These are phyloP conservation scores for Battus philenor DNA, from an alignment of 1,140 invertebrate genomes.

Conservation along the genomic window DNA sequence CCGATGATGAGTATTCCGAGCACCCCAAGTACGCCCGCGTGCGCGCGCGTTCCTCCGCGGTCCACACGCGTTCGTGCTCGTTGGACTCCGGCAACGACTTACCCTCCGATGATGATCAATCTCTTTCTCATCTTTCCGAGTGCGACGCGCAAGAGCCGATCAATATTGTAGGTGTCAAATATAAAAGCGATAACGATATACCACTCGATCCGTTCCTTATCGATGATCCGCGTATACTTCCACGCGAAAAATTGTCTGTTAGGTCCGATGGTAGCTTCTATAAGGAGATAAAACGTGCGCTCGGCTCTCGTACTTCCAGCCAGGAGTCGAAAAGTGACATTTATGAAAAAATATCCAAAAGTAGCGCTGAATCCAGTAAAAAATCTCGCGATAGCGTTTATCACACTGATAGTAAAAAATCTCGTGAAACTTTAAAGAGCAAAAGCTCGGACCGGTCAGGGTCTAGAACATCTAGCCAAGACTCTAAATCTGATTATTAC, in stretches of 20 bases:
- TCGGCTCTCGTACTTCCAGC: conserved; percentile 79
- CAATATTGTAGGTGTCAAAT: conserved; percentile 69
- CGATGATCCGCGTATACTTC: conserved; percentile 81
- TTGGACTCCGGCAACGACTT: conserved; percentile 83
- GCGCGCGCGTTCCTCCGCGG: conserved; percentile 33
- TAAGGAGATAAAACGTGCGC: conserved; percentile 78
- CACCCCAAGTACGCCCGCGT: conserved; percentile 51
- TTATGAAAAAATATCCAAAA: conserved; percentile 79
- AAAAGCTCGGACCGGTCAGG: conserved; percentile 76
- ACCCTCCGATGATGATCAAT: conserved; percentile 80
- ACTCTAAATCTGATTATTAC: conserved; percentile 78
- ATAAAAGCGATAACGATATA: conserved; percentile 78
- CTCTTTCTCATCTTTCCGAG: conserved; percentile 73
- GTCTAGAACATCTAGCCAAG: conserved; percentile 80
- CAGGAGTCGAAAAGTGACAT: conserved; percentile 82
- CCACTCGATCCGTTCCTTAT: conserved; percentile 80
- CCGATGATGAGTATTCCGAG: conserved; percentile 78
- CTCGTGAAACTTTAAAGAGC: conserved; percentile 77
- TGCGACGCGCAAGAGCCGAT: conserved; percentile 47
- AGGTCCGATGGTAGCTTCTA: conserved; percentile 82
- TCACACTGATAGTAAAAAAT: conserved; percentile 80
- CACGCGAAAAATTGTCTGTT: conserved; percentile 80
- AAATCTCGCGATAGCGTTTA: conserved; percentile 79
- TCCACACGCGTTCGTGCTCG: conserved; percentile 79
- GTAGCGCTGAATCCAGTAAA: conserved; percentile 78